Evolutionary conservation across 2,113 vertebrate species (phyloP).

Genomic region (Sinosuthora webbiana): DNA sequence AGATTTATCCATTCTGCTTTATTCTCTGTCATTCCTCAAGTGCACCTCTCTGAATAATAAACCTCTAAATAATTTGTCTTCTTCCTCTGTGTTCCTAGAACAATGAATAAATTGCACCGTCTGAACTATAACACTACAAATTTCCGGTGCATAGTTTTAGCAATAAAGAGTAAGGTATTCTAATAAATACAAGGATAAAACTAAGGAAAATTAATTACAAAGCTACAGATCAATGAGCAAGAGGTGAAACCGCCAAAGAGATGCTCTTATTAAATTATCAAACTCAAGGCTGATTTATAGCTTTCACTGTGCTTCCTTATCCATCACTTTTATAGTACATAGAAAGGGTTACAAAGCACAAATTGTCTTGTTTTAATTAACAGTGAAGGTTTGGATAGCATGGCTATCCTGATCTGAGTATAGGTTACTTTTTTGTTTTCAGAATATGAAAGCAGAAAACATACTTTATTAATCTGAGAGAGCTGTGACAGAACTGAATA

Average conservation of each 20-base stretch:
- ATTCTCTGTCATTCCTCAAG: neutral
- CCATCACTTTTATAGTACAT: conserved; percentile 72
- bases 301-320: conserved; percentile 65
- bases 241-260: conserved; percentile 66
- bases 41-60: neutral
- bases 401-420: neutral
- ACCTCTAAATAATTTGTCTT: neutral
- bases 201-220: conserved; percentile 71
- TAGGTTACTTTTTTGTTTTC: neutral
- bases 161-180: conserved; percentile 70
- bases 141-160: conserved; percentile 65
- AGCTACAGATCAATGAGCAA: conserved; percentile 67
- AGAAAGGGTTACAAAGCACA: conserved; percentile 70
- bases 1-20: neutral
- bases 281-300: conserved; percentile 68
- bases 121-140: conserved; percentile 69
- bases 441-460: conserved; percentile 18
- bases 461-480: neutral
- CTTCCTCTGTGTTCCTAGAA: neutral
- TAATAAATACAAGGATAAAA: conserved; percentile 74
- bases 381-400: conserved; percentile 17
- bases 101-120: conserved; percentile 57
- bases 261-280: conserved; percentile 75
- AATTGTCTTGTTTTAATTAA: conserved; percentile 72
- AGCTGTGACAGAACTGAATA: neutral